Conservation (phyloP, 2,888 invertebrate genomes). For the Geotrupes spiniger region DNA sequence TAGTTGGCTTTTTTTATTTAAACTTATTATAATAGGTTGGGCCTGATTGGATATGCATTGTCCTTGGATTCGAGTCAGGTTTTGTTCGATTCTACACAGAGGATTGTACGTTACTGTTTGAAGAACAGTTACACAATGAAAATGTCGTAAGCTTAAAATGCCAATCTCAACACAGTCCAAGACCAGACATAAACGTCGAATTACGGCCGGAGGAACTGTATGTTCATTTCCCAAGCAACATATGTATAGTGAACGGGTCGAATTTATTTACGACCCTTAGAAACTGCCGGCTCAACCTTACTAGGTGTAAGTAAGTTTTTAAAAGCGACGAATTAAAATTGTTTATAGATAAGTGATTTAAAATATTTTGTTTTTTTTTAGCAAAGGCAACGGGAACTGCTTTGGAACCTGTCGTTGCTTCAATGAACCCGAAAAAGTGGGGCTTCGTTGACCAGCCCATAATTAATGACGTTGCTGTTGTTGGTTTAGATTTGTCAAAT, state of each 20-base stretch:
- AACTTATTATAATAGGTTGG: conserved; percentile 54
- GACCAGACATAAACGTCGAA: conserved; percentile 45
- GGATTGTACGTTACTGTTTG: conserved; percentile 74
- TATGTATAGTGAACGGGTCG: conserved; percentile 73
- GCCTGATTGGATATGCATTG: conserved; percentile 92
- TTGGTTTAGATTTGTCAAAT: conserved; percentile 69
- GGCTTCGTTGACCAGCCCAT: conserved; percentile 73
- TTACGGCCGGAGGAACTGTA: conserved; percentile 66
- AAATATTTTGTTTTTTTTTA: too few relatives aligned
- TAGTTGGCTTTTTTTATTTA: neutral
- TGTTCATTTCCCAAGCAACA: conserved; percentile 67
- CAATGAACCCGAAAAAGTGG: conserved; percentile 81
- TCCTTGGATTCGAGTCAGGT: conserved; percentile 83
- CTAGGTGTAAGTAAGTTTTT: conserved; percentile 60
- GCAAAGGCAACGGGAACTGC: conserved; percentile 5
- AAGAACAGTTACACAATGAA: conserved; percentile 82
- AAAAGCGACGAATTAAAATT: neutral
- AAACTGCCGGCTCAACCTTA: conserved; percentile 74
- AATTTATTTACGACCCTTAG: conserved; percentile 77
- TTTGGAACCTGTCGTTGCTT: conserved; percentile 32
- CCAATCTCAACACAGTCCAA: conserved; percentile 60
- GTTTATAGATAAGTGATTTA: too few relatives aligned
- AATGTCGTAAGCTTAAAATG: conserved; percentile 77
- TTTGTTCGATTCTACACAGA: conserved; percentile 86
- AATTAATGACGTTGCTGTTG: conserved; percentile 73